phyloP scores from a whole-genome alignment of 2,797 vertebrate species.

The Crenichthys baileyi region DNA sequence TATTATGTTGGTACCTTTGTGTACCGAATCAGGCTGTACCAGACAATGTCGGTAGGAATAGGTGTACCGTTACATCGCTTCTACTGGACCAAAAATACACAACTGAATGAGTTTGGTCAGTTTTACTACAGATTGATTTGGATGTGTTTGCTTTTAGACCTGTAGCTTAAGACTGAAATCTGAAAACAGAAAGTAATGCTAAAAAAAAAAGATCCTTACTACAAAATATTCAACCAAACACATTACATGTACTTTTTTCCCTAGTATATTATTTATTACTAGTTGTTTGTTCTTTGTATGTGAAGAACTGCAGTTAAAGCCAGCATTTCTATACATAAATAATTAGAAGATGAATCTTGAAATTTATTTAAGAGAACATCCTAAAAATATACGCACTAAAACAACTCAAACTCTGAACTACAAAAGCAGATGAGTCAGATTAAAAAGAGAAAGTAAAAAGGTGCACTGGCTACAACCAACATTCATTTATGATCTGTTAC shows the following conservation, averaged over 20 bases:
- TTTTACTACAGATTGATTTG: too few species aligned
- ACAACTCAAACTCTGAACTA: conserved; percentile 7
- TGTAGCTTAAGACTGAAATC: accelerated
- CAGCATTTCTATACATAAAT: not conserved
- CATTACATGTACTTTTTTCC: not conserved
- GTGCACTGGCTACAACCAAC: too few species aligned
- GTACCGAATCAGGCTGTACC: too few species aligned
- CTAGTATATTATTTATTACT: not conserved
- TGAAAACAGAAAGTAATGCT: too few species aligned
- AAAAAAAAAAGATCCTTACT: too few species aligned
- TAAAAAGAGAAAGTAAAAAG: not conserved
- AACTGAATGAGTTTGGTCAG: too few species aligned
- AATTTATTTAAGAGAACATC: not conserved
- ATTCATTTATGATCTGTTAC: not conserved
- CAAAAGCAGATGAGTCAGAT: not conserved
- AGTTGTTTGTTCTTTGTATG: too few species aligned
- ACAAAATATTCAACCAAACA: not conserved
- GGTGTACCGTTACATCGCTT: too few species aligned
- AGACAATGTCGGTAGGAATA: too few species aligned
- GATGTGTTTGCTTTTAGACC: too few species aligned
- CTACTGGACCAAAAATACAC: too few species aligned
- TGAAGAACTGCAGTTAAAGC: not conserved
- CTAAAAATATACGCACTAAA: not conserved
- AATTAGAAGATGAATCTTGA: not conserved
- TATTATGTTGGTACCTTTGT: too few species aligned